Evolutionary conservation across 2,888 invertebrate species (phyloP).

Genomic region (Phlogophora meticulosa): DNA sequence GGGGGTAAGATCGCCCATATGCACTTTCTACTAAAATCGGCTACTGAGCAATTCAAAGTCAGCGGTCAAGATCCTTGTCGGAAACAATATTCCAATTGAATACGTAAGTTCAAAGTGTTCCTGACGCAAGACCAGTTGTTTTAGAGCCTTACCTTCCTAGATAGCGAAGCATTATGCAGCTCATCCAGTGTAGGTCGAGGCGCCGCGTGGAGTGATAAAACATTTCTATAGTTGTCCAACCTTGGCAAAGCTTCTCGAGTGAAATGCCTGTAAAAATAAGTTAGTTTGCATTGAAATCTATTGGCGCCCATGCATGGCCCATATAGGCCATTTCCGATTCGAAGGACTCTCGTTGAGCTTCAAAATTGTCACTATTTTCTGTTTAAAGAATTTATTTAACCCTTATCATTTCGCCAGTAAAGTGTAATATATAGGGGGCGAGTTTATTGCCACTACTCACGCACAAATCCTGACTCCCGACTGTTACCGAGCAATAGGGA

Average conservation of each 20-base stretch:
- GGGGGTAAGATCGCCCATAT: too few species aligned
- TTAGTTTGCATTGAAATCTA: conserved; percentile 16
- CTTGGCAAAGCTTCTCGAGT: conserved; percentile 97
- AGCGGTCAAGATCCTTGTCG: too few species aligned
- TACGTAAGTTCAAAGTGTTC: background rate
- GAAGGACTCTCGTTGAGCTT: background rate
- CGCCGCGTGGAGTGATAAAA: conserved; percentile 96
- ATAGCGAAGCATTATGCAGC: conserved; percentile 95
- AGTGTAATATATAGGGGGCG: too few species aligned
- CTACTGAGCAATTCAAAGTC: too few species aligned
- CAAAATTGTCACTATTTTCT: too few species aligned
- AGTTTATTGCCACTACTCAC: too few species aligned
- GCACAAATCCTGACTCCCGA: too few species aligned
- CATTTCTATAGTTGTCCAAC: conserved; percentile 97
- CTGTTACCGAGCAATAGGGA: too few species aligned
- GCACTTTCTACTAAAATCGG: too few species aligned
- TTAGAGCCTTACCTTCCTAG: conserved; percentile 93
- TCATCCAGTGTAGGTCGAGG: conserved; percentile 97
- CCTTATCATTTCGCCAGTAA: too few species aligned
- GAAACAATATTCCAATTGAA: too few species aligned
- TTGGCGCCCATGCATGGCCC: background rate
- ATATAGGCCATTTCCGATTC: background rate
- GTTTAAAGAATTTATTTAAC: too few species aligned
- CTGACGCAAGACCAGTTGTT: background rate
- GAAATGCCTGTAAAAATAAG: conserved; percentile 92